Conservation (phyloP, 1,140 invertebrate species). For the Drosophila asahinai region DNA sequence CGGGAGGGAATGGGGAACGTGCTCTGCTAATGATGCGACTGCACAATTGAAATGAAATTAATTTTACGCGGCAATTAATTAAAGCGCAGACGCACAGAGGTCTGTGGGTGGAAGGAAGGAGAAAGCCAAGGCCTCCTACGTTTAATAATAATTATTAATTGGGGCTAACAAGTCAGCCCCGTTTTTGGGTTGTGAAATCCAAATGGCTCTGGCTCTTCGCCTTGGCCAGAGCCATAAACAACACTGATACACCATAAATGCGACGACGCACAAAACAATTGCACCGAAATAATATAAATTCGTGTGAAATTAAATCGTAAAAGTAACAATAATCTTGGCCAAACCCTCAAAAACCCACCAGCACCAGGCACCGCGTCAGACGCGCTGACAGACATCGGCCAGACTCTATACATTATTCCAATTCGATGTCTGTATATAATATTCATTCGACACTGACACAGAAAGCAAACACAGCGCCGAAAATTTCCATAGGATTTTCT, state of each 20-base stretch:
- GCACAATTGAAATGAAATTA: slow-evolving; percentile 81
- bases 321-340: slow-evolving; percentile 50
- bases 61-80: slow-evolving; percentile 80
- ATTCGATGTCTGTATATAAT: slow-evolving; percentile 17
- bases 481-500: slow-evolving; percentile 62
- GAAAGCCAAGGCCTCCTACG: slow-evolving; percentile 75
- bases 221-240: slow-evolving; percentile 53
- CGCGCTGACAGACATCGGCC: slow-evolving; percentile 28
- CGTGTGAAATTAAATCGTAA: slow-evolving; percentile 66
- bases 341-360: slow-evolving; percentile 65
- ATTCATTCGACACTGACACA: slow-evolving; percentile 68
- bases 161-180: slow-evolving; percentile 60
- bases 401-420: slow-evolving; percentile 29
- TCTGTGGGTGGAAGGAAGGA: slow-evolving; percentile 61
- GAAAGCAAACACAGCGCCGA: slow-evolving; percentile 38
- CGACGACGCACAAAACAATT: slow-evolving; percentile 70
- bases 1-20: slow-evolving; percentile 10
- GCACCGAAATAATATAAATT: slow-evolving; percentile 73
- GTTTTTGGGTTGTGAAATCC: slow-evolving; percentile 64
- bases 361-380: slow-evolving; percentile 26
- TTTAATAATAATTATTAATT: slow-evolving; percentile 64
- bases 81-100: slow-evolving; percentile 26
- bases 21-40: slow-evolving; percentile 72
- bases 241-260: slow-evolving; percentile 66
- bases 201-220: slow-evolving; percentile 17